Evolutionary conservation across 2,113 vertebrate genomes (phyloP).

Genomic region (Camelus bactrianus): DNA sequence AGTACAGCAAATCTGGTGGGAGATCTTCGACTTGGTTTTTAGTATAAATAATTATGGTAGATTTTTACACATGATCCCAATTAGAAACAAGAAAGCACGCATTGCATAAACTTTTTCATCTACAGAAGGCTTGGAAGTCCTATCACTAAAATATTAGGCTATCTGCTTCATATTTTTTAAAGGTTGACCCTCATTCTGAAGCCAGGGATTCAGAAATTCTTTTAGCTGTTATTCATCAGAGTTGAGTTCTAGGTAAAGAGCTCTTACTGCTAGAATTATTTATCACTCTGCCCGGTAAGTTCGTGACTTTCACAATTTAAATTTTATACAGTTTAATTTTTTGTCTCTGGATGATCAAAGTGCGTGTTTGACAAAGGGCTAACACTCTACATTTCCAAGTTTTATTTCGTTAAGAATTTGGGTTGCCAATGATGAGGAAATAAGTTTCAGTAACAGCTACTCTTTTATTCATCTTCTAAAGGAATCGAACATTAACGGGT

Average conservation of each 20-base stretch:
- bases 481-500: background rate
- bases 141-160: background rate
- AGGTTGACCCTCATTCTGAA: slow-evolving; percentile 5
- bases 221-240: slow-evolving; percentile 19
- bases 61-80: background rate
- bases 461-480: background rate
- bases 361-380: background rate
- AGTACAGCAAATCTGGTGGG: background rate
- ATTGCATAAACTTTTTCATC: background rate
- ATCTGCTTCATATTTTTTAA: slow-evolving; percentile 52
- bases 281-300: background rate
- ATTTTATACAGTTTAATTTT: slow-evolving; percentile 43
- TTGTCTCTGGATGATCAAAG: slow-evolving; percentile 25
- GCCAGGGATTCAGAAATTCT: background rate
- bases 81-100: background rate
- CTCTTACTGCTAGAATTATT: slow-evolving; percentile 41
- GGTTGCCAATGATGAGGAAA: background rate
- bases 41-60: slow-evolving; percentile 5
- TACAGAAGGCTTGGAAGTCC: background rate
- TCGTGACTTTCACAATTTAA: background rate
- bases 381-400: background rate
- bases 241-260: slow-evolving; percentile 37
- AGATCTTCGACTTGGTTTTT: slow-evolving; percentile 19
- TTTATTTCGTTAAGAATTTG: slow-evolving; percentile 31
- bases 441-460: background rate